Conservation (phyloP, 1,140 invertebrate species). For the Anastrepha ludens region DNA sequence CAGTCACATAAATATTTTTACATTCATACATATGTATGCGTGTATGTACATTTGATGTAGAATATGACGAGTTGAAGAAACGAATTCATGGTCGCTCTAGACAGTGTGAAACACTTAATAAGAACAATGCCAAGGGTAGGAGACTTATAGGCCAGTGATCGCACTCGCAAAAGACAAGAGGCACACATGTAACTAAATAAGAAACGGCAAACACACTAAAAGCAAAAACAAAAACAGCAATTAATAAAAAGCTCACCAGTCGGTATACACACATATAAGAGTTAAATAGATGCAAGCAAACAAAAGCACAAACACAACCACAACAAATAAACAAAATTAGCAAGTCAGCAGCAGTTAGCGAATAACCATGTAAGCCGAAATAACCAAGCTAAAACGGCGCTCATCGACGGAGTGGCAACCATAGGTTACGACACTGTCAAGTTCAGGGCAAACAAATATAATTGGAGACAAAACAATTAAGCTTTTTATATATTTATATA, state of each 20-base stretch:
- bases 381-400: not conserved
- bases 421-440: not conserved
- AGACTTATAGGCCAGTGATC: not conserved
- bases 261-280: not conserved
- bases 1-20: not conserved
- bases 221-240: too few species aligned
- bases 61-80: constrained; percentile 39
- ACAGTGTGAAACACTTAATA: constrained; percentile 27
- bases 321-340: not conserved
- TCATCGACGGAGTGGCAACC: not conserved
- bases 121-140: not conserved
- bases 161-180: not conserved
- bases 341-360: constrained; percentile 1
- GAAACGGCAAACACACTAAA: not conserved
- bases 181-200: not conserved
- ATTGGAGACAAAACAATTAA: not conserved
- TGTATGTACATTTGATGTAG: not conserved
- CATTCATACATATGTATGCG: not conserved
- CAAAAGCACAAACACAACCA: not conserved
- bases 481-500: not conserved
- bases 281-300: not conserved
- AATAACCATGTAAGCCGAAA: not conserved
- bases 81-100: constrained; percentile 41
- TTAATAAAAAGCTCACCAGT: too few species aligned
- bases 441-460: constrained; percentile 14